Conservation (phyloP, 2,888 invertebrate genomes). For the Amblyjoppa proteus region DNA sequence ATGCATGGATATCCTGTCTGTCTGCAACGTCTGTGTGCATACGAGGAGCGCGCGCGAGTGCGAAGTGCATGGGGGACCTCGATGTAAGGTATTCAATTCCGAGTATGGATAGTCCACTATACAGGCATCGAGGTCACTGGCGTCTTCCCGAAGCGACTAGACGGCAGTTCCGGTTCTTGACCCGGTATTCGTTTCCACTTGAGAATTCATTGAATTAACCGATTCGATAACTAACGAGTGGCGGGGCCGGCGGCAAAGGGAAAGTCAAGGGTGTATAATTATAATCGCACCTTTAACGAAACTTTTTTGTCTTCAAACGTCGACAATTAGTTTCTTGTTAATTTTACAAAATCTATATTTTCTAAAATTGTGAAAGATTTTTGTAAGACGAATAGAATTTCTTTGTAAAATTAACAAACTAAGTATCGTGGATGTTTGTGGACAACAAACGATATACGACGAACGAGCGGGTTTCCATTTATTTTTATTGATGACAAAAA, state of each 20-base stretch:
- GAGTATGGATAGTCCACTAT: conserved; percentile 38
- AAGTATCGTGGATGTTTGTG: too few relatives aligned
- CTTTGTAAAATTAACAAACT: too few relatives aligned
- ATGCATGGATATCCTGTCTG: conserved; percentile 61
- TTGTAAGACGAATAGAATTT: too few relatives aligned
- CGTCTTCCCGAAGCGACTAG: conserved; percentile 47
- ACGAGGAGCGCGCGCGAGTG: conserved; percentile 6
- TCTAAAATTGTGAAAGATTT: too few relatives aligned
- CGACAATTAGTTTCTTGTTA: too few relatives aligned
- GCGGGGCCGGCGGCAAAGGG: neutral
- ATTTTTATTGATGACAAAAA: too few relatives aligned
- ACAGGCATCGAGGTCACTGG: conserved; percentile 63
- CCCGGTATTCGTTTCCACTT: conserved; percentile 36
- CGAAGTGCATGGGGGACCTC: conserved; percentile 40
- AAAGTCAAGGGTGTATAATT: neutral
- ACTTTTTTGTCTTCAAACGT: too few relatives aligned
- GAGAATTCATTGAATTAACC: conserved; percentile 30
- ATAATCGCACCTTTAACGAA: too few relatives aligned
- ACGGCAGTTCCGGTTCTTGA: conserved; percentile 60
- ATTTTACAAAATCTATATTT: too few relatives aligned
- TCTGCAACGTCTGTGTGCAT: conserved; percentile 1
- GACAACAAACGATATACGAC: too few relatives aligned
- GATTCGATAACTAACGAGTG: conserved; percentile 9
- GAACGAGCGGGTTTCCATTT: too few relatives aligned
- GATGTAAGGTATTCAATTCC: conserved; percentile 48